Evolutionary conservation across 2,888 invertebrate species (phyloP).

Genomic region (Dromius quadrimaculatus): DNA sequence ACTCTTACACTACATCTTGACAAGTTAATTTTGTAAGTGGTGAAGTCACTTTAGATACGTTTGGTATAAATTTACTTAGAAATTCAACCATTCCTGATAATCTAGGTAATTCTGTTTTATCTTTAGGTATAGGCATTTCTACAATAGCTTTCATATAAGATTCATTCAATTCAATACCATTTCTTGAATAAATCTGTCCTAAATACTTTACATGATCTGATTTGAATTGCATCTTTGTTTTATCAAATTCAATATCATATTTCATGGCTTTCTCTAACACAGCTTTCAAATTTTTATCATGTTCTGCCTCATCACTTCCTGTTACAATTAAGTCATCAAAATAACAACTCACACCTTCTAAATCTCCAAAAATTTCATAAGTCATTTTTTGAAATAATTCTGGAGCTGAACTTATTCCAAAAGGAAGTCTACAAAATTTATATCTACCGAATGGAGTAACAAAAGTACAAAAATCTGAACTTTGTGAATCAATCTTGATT

Average conservation of each 20-base stretch:
- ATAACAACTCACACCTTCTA: conserved; percentile 19
- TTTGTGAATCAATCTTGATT: conserved; percentile 1
- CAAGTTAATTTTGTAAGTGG: conserved; percentile 55
- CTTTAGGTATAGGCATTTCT: conserved; percentile 53
- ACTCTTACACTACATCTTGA: conserved; percentile 51
- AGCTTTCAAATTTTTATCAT: neutral
- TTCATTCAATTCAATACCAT: neutral
- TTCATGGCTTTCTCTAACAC: neutral
- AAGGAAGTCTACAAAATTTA: conserved; percentile 9
- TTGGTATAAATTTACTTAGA: conserved; percentile 56
- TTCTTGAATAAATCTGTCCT: conserved; percentile 52
- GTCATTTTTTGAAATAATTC: conserved; percentile 4
- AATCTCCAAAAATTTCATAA: conserved; percentile 10
- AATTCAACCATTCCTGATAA: conserved; percentile 56
- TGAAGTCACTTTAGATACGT: conserved; percentile 55
- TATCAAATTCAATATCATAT: conserved; percentile 11
- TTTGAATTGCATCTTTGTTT: conserved; percentile 12
- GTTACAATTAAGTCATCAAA: conserved; percentile 5
- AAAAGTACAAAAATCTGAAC: conserved; percentile 5
- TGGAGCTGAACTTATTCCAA: conserved; percentile 25
- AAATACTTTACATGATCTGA: neutral
- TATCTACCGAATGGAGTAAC: conserved; percentile 16
- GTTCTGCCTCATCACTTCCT: too few species aligned
- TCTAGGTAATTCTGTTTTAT: conserved; percentile 54
- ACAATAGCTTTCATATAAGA: conserved; percentile 54